phyloP scores from a whole-genome alignment of 2,888 invertebrate species.

The Calameuta pallipes region DNA sequence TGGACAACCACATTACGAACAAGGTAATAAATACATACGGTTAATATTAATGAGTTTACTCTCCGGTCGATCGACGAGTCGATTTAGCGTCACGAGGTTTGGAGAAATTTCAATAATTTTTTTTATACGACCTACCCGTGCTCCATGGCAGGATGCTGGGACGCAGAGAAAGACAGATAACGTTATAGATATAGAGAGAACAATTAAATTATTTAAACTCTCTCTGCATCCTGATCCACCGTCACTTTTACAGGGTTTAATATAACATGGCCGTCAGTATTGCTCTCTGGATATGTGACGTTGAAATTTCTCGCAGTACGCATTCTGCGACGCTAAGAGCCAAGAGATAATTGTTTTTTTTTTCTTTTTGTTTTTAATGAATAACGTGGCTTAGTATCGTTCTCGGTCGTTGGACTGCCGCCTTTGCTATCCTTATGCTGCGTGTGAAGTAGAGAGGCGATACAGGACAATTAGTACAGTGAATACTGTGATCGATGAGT shows the following conservation, averaged over 20 bases:
- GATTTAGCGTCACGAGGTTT: not conserved
- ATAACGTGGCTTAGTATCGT: not conserved
- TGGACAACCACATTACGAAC: not conserved
- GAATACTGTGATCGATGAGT: not conserved
- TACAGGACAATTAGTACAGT: constrained; percentile 59
- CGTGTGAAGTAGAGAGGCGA: constrained; percentile 63
- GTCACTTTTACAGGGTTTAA: not conserved
- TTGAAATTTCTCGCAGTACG: not conserved
- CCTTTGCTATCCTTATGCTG: constrained; percentile 63
- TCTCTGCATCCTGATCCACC: not conserved
- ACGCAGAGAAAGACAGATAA: not conserved
- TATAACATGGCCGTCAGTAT: not conserved
- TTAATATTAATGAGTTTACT: constrained; percentile 12
- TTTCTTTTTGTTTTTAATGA: not conserved
- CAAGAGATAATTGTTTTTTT: not conserved
- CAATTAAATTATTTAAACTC: not conserved
- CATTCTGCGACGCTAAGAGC: not conserved
- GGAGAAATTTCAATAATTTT: not conserved
- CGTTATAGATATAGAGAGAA: not conserved
- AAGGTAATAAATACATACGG: constrained; percentile 12
- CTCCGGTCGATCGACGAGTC: constrained; percentile 1
- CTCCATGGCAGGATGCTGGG: not conserved
- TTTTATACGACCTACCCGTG: not conserved
- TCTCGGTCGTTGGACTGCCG: constrained; percentile 47
- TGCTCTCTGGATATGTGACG: not conserved